Evolutionary conservation across 2,113 vertebrate species (phyloP).

Genomic region (Apus apus): DNA sequence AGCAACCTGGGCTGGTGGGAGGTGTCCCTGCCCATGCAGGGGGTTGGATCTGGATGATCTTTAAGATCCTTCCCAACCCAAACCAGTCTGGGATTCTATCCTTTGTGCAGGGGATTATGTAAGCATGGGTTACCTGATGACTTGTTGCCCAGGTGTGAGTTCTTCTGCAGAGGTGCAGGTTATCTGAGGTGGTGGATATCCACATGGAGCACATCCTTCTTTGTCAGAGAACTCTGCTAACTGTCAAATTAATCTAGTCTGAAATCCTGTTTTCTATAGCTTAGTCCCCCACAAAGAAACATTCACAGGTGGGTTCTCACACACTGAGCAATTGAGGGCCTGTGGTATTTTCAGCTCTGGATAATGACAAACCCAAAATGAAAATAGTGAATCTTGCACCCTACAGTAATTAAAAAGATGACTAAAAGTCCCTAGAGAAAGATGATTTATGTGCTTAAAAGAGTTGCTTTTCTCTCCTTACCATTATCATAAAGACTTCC

Average conservation of each 20-base stretch:
- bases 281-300: not conserved
- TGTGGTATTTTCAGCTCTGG: not conserved
- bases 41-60: no score
- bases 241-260: not conserved
- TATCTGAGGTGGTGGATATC: not conserved
- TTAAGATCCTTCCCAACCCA: no score
- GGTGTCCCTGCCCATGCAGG: no score
- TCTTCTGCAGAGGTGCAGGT: not conserved
- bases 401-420: not conserved
- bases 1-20: no score
- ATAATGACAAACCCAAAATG: not conserved
- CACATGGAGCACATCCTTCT: not conserved
- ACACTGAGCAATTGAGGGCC: not conserved
- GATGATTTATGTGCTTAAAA: not conserved
- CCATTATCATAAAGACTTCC: constrained; percentile 9
- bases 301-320: not conserved
- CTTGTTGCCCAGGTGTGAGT: not conserved
- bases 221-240: not conserved
- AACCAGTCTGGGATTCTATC: no score
- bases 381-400: not conserved
- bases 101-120: not conserved
- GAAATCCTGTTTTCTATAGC: not conserved
- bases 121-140: accelerated
- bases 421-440: not conserved
- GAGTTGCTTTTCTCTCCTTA: not conserved